These are phyloP conservation scores for Azorinus chamasolen DNA, from an alignment of 2,888 invertebrate genomes.

Conservation along the genomic window DNA sequence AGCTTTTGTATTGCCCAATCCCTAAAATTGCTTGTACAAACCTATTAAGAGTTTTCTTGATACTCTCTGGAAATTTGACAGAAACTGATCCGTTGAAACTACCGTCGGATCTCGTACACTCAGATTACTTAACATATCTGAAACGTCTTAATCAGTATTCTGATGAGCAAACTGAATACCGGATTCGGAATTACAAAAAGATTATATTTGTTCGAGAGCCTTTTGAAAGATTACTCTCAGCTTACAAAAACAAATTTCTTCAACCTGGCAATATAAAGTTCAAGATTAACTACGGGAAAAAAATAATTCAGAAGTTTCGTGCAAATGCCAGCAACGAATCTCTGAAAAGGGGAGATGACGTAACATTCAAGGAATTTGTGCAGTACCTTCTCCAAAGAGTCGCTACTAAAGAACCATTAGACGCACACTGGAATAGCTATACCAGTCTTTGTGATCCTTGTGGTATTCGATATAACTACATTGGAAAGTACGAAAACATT, in stretches of 20 bases:
- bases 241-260: constrained; percentile 94
- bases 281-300: constrained; percentile 89
- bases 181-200: constrained; percentile 92
- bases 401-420: constrained; percentile 86
- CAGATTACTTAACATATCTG: constrained; percentile 66
- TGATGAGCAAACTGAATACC: constrained; percentile 89
- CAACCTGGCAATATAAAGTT: constrained; percentile 87
- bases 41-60: constrained; percentile 96
- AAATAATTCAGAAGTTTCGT: constrained; percentile 92
- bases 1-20: constrained; percentile 96
- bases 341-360: constrained; percentile 90
- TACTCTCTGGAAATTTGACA: constrained; percentile 89
- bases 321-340: constrained; percentile 89
- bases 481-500: constrained; percentile 96
- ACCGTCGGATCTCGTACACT: constrained; percentile 72
- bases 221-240: constrained; percentile 95
- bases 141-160: constrained; percentile 68
- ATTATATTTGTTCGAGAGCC: constrained; percentile 96
- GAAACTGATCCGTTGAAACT: constrained; percentile 71
- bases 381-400: constrained; percentile 90
- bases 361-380: constrained; percentile 95
- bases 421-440: constrained; percentile 97
- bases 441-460: constrained; percentile 95
- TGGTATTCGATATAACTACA: constrained; percentile 93
- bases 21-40: constrained; percentile 97